Conservation (phyloP, 2,888 invertebrate genomes). For the Anthrax anthrax region DNA sequence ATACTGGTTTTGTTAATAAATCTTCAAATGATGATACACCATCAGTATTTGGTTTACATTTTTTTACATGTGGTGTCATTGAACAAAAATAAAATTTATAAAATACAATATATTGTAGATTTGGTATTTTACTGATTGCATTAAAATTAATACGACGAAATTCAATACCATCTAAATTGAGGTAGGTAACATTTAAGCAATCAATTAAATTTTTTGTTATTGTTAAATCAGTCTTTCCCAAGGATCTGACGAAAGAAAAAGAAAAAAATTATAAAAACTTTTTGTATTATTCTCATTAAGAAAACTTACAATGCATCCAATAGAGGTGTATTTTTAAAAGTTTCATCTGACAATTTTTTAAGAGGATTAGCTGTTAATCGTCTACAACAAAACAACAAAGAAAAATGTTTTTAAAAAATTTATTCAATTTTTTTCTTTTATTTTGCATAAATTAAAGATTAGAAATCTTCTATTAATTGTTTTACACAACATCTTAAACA, state of each 20-base stretch:
- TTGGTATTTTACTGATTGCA: slow-evolving; percentile 35
- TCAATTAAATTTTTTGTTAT: slow-evolving; percentile 21
- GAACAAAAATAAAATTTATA: slow-evolving; percentile 49
- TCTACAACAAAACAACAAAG: slow-evolving; percentile 18
- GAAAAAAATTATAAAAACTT: neutral
- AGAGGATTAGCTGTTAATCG: slow-evolving; percentile 35
- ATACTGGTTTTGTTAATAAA: slow-evolving; percentile 40
- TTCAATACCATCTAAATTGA: slow-evolving; percentile 40
- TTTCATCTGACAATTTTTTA: slow-evolving; percentile 28
- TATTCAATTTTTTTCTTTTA: no score
- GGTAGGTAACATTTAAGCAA: slow-evolving; percentile 26
- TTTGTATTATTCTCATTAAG: neutral
- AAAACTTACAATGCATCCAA: slow-evolving; percentile 40
- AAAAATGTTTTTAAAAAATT: neutral
- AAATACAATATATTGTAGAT: slow-evolving; percentile 43
- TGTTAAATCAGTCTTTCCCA: slow-evolving; percentile 31
- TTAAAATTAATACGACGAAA: slow-evolving; percentile 35
- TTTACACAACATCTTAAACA: no score
- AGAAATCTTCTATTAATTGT: no score
- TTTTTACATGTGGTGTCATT: slow-evolving; percentile 41
- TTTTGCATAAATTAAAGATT: no score
- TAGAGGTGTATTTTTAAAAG: slow-evolving; percentile 31
- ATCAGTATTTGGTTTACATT: slow-evolving; percentile 46
- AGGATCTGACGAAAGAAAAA: slow-evolving; percentile 26
- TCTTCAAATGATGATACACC: slow-evolving; percentile 48